Evolutionary conservation across 2,888 invertebrate species (phyloP), one percentile per base, ranked within the genome.

Genomic region (Trachelus tabidus): DNA sequence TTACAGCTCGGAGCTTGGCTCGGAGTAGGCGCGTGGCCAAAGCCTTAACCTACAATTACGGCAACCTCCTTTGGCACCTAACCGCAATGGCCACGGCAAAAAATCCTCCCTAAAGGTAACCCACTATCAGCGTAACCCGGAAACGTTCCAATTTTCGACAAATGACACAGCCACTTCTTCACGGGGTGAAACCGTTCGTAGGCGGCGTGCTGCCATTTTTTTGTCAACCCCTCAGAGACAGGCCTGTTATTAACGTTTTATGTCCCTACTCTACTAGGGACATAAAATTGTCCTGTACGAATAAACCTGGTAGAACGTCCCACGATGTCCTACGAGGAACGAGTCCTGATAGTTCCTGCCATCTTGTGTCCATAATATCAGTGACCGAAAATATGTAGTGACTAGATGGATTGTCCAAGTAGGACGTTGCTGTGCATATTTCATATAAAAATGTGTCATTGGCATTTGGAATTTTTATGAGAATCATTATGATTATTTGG

Each of bases 221-320:
- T 86, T 88, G 82, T 80, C 79, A 77, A 74, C 69, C 30, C 75
- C 71, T 73, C 69, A 37, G 79, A 69, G 76, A 81, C 77, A 77
- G 81, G 83, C 83, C 86, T 86, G 84, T 87, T 87, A 88, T 87
- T 86, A 87, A 86, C 85, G 84, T 34, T 34, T 34, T 34, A 34
- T 34, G 34, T 34, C 11, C 34, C 85, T 85, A 82, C 79, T 86
- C 80, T 81, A 77, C 79, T 77, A 80, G 84, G 81, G 82, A 83
- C 82, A 84, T 86, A 85, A 88, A 87, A 78, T 78, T 82, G 82
- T 84, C 79, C 75, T 56, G 23, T 9, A 56, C 56, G 56, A 56
- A 23, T 56, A 9, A 9, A 23, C 56, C 56, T 9, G 56, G 56
- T 56, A 23, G 56, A 56, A 23, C 56, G 23, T 56, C 56, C 56